These are phyloP conservation scores for Varanus komodoensis DNA, from an alignment of 2,113 vertebrate species.

Conservation along the genomic window DNA sequence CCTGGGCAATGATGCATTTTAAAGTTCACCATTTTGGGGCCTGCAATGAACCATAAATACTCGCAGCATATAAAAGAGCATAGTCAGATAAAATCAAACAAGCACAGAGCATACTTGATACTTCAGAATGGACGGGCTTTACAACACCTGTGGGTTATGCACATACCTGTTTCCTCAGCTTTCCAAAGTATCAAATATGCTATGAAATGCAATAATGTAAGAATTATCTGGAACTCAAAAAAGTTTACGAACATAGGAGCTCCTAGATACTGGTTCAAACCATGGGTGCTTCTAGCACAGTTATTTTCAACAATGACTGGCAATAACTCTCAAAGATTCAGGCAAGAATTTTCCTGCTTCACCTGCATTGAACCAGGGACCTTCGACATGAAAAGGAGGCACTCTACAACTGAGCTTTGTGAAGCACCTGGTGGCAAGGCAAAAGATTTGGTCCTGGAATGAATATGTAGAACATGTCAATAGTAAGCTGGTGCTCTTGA, in stretches of 20 bases:
- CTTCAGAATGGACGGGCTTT: neutral
- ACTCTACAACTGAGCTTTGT: no score
- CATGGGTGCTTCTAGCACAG: no score
- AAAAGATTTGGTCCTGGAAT: neutral
- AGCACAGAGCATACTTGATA: neutral
- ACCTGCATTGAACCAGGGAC: no score
- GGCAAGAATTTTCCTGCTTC: no score
- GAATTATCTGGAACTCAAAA: neutral
- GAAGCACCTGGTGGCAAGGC: neutral
- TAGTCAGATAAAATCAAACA: constrained; percentile 1
- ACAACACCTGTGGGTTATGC: neutral
- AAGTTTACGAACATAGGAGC: neutral
- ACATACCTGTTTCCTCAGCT: neutral
- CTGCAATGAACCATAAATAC: constrained; percentile 12
- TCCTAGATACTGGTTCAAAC: neutral
- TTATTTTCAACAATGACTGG: no score
- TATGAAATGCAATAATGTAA: neutral
- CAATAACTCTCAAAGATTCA: no score
- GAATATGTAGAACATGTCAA: neutral
- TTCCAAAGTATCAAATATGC: accelerated
- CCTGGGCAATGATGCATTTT: constrained; percentile 31
- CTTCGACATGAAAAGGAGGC: no score
- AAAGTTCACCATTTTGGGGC: constrained; percentile 28
- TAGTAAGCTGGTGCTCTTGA: neutral
- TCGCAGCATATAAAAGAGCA: constrained; percentile 21